Percentiles rank a stretch among this genome's conserved stretches.
phyloP scores from a whole-genome alignment of 2,888 invertebrate genomes.

The Timema cristinae region DNA sequence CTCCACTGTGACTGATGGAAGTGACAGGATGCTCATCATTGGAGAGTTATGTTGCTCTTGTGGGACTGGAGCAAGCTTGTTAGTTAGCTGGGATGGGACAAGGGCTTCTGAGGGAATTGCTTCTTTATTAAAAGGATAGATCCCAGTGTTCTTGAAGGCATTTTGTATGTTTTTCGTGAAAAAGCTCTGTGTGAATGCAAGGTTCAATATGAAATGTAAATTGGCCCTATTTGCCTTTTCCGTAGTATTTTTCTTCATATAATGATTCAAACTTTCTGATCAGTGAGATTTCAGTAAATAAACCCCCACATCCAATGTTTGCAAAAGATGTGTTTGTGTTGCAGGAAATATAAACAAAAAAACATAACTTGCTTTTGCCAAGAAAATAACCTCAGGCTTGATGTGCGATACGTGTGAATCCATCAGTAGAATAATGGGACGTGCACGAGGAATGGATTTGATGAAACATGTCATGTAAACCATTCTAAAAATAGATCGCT shows the following conservation, averaged over 20 bases:
- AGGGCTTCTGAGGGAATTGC: background rate
- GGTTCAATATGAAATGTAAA: background rate
- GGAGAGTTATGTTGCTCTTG: background rate
- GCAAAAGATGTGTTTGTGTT: background rate
- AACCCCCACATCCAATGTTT: background rate
- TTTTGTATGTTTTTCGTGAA: background rate
- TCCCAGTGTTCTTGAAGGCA: slow-evolving; percentile 5
- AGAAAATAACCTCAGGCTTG: background rate
- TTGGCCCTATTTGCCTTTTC: background rate
- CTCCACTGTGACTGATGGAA: background rate
- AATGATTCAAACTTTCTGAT: background rate
- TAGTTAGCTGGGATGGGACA: background rate
- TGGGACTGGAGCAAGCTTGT: background rate
- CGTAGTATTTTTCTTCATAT: background rate
- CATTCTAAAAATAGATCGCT: background rate
- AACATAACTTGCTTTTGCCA: background rate
- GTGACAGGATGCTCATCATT: background rate
- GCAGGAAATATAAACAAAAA: background rate
- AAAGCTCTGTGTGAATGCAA: background rate
- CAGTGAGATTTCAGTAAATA: background rate
- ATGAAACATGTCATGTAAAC: background rate
- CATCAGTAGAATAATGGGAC: background rate
- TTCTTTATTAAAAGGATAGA: background rate
- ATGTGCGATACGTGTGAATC: background rate
- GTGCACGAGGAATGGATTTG: background rate